Evolutionary conservation across 2,888 invertebrate genomes (phyloP).

Genomic region (Agonopterix heracliana): DNA sequence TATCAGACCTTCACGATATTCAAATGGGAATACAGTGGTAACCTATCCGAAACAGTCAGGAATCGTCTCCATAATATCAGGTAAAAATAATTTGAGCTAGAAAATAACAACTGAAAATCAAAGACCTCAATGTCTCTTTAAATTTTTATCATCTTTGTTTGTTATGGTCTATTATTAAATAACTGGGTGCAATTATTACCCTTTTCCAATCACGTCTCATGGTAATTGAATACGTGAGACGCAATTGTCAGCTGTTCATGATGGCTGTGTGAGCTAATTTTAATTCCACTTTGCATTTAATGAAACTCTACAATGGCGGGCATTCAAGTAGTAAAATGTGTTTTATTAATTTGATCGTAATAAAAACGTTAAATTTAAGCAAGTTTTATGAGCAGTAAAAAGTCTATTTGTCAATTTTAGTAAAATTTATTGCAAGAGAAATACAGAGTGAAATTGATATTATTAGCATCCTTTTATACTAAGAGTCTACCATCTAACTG

Average conservation of each 20-base stretch:
- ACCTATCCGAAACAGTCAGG: no score
- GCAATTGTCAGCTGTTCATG: constrained; percentile 43
- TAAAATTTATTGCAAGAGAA: background rate
- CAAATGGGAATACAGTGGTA: no score
- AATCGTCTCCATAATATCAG: no score
- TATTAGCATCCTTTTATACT: no score
- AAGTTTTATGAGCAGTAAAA: constrained; percentile 9
- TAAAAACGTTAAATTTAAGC: constrained; percentile 4
- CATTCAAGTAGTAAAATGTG: constrained; percentile 11
- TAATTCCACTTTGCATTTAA: constrained; percentile 54
- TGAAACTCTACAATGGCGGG: constrained; percentile 27
- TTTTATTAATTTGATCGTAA: constrained; percentile 14
- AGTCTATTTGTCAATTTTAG: constrained; percentile 7
- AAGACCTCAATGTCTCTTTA: no score
- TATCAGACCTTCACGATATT: no score
- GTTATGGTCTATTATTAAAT: no score
- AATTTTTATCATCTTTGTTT: constrained; percentile 6
- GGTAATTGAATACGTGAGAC: constrained; percentile 50
- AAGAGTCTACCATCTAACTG: no score
- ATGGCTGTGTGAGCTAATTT: constrained; percentile 27
- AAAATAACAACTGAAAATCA: no score
- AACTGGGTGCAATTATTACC: no score
- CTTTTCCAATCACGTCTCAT: constrained; percentile 29
- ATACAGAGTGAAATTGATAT: no score
- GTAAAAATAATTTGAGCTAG: no score